Conservation (phyloP, 92 coral and sea anemone species). For the Bergia puertoricense region DNA sequence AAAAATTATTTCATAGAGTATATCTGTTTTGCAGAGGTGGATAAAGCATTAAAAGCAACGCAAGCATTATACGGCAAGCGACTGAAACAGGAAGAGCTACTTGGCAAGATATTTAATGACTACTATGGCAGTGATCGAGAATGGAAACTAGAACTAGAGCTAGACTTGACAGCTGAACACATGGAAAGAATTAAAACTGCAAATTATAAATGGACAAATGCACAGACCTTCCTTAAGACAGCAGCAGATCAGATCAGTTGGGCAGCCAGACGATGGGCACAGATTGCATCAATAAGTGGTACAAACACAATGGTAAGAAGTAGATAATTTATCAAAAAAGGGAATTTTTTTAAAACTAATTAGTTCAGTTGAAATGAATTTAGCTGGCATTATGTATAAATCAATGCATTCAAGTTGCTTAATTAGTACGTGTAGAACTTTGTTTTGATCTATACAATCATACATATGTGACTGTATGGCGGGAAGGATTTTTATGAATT, state of each 20-base stretch:
- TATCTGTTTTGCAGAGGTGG: constrained; percentile 36
- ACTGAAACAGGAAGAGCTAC: constrained; percentile 60
- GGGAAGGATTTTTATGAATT: no score
- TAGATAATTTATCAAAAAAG: no score
- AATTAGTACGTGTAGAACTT: no score
- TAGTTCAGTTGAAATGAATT: no score
- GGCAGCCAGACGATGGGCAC: constrained; percentile 95
- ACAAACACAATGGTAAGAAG: constrained; percentile 69
- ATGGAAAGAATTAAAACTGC: constrained; percentile 78
- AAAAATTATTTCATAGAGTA: no score
- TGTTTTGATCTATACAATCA: no score
- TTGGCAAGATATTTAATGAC: constrained; percentile 87
- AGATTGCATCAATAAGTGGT: constrained; percentile 72
- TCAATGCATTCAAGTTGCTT: no score
- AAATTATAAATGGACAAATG: constrained; percentile 74
- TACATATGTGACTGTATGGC: no score
- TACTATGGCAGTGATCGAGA: constrained; percentile 92
- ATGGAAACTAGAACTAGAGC: constrained; percentile 85
- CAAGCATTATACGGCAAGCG: constrained; percentile 56
- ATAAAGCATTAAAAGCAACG: constrained; percentile 46
- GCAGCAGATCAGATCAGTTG: constrained; percentile 79
- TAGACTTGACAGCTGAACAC: constrained; percentile 73
- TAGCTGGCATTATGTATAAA: no score
- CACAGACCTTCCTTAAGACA: constrained; percentile 62
- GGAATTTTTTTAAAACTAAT: no score